phyloP scores from a whole-genome alignment of 2,888 invertebrate genomes.

The Pomacea canaliculata region DNA sequence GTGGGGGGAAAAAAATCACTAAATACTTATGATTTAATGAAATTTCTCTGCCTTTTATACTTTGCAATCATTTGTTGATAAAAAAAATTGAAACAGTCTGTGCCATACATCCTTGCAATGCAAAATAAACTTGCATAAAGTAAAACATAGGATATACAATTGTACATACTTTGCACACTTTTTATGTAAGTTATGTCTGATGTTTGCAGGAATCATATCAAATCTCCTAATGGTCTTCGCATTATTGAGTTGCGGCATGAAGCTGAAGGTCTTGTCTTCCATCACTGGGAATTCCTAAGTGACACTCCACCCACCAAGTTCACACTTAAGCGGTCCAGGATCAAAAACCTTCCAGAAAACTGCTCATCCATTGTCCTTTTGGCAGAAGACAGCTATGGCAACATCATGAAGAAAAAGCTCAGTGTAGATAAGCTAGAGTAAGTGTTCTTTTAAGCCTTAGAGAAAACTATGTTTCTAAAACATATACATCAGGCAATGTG shows the following conservation, averaged over 20 bases:
- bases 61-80: too few species aligned
- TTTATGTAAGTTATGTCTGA: background rate
- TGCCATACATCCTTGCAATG: too few species aligned
- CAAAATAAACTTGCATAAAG: too few species aligned
- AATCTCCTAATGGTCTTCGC: slow-evolving; percentile 56
- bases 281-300: slow-evolving; percentile 67
- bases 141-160: too few species aligned
- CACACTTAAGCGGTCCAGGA: slow-evolving; percentile 44
- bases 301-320: slow-evolving; percentile 59
- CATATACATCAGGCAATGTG: too few species aligned
- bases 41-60: too few species aligned
- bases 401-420: slow-evolving; percentile 62
- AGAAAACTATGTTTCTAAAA: too few species aligned
- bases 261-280: slow-evolving; percentile 64
- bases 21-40: too few species aligned
- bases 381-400: slow-evolving; percentile 62
- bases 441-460: background rate
- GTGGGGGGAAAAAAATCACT: too few species aligned
- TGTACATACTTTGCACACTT: too few species aligned
- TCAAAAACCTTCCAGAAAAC: slow-evolving; percentile 47
- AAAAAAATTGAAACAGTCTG: too few species aligned
- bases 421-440: slow-evolving; percentile 51
- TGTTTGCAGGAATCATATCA: slow-evolving; percentile 42
- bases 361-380: slow-evolving; percentile 53
- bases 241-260: slow-evolving; percentile 64